Base-by-base conservation (phyloP, 2,797 vertebrate genomes). In the Cirrhinus molitorella region DNA sequence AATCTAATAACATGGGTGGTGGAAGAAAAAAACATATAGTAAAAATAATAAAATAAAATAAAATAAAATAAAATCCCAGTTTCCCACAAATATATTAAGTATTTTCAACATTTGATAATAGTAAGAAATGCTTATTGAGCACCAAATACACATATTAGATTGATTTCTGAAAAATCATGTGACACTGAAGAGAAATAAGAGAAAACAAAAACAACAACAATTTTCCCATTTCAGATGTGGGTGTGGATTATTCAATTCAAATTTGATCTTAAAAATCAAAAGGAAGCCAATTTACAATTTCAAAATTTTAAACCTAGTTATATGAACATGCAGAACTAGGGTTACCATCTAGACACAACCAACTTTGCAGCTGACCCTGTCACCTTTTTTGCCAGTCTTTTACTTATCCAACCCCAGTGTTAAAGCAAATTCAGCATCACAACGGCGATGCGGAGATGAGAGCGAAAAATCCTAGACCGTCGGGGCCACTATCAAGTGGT, bases 401-500 rank as follows among this genome's bases (percentile, higher is more conserved):
- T 57, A 68, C 68, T 61, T 31, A 19, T 43, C 77, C 83, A 81
- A 79, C 59, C 59, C 68, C 83, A 51, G 21, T 61, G 67, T 78
- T 82, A 81, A 84, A 82, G 75, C 63, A 81, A 83, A 77, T 70
- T 87, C 85, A 80, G 67, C 87, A 83, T 80, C 70, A 47, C 84
- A 70, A 61, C 49, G 55, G 63, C 67, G 77, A 72, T 79, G 81
- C 75, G 53, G 79, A 76, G 61, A 47, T 49, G 63, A 78, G 76
- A 80, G 66, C n/a, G 34, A 37, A 80, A 73, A 77, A 80, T 80
- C 85, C 72, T 72, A 80, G 72, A 75, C 81, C 63, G 78, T 79
- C 80, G 49, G 87, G 81, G 66, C 83, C 85, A 79, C 88, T 90
- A 92, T 90, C 90, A 90, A 85, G 79, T 61, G 84, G 80, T 88